A percentile compares a stretch with the other conserved stretches of the same genome.
phyloP scores from a whole-genome alignment of 2,113 vertebrate species.

The Boulengeromyrus knoepffleri region DNA sequence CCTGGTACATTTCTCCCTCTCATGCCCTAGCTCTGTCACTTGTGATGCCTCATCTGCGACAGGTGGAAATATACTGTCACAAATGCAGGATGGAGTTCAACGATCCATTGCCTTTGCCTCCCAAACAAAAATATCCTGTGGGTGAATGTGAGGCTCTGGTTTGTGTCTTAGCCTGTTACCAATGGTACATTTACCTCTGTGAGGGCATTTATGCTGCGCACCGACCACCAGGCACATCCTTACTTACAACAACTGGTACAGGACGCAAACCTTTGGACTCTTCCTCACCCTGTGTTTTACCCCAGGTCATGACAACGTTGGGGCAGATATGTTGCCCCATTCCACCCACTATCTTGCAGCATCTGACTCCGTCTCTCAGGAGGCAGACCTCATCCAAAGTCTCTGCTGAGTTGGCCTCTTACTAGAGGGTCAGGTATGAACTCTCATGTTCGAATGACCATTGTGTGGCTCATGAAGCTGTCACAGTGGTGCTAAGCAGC shows the following conservation, averaged over 20 bases:
- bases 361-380: neutral
- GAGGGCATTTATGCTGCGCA: neutral
- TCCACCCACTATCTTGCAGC: neutral
- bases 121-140: conserved; percentile 11
- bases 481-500: neutral
- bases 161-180: neutral
- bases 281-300: neutral
- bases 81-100: neutral
- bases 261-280: neutral
- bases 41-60: neutral
- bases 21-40: neutral
- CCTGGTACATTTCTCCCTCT: neutral
- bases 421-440: neutral
- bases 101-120: conserved; percentile 1
- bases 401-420: neutral
- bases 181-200: neutral
- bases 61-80: neutral
- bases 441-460: neutral
- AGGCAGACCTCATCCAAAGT: conserved; percentile 6
- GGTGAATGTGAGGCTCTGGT: neutral
- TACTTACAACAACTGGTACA: neutral
- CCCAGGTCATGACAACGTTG: neutral
- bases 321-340: neutral
- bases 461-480: neutral
- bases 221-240: neutral